These are phyloP conservation scores for Zosterops lateralis DNA, from an alignment of 2,113 vertebrate species.

Conservation along the genomic window DNA sequence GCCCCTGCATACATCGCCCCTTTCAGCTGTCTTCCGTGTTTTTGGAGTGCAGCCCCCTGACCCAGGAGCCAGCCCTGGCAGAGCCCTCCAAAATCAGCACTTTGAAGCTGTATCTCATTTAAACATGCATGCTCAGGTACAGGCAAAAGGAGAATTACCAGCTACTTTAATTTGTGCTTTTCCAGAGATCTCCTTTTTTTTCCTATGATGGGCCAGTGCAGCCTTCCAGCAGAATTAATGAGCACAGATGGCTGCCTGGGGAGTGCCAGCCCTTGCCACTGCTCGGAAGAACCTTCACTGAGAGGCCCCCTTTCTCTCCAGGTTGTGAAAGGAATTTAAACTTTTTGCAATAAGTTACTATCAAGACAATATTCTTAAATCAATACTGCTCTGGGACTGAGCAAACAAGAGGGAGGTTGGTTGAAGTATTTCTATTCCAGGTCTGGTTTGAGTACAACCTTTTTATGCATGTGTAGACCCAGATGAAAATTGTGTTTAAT, in stretches of 20 bases:
- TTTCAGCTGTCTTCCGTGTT: rapidly evolving
- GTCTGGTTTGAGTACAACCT: background rate
- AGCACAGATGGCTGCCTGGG: background rate
- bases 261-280: background rate
- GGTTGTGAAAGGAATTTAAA: background rate
- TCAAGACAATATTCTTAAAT: background rate
- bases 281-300: background rate
- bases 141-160: background rate
- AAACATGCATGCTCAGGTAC: background rate
- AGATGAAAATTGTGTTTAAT: background rate
- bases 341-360: background rate
- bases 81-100: background rate
- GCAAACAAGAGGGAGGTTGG: background rate
- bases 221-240: background rate
- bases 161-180: background rate
- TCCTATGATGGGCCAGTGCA: rapidly evolving
- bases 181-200: background rate
- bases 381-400: background rate
- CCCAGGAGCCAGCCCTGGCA: background rate
- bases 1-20: background rate
- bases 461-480: rapidly evolving
- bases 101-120: background rate
- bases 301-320: background rate
- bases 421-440: background rate
- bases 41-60: background rate